Evolutionary conservation across 1,140 invertebrate species (phyloP), one percentile per base, ranked within the genome.

Genomic region (Lethrus apterus): DNA sequence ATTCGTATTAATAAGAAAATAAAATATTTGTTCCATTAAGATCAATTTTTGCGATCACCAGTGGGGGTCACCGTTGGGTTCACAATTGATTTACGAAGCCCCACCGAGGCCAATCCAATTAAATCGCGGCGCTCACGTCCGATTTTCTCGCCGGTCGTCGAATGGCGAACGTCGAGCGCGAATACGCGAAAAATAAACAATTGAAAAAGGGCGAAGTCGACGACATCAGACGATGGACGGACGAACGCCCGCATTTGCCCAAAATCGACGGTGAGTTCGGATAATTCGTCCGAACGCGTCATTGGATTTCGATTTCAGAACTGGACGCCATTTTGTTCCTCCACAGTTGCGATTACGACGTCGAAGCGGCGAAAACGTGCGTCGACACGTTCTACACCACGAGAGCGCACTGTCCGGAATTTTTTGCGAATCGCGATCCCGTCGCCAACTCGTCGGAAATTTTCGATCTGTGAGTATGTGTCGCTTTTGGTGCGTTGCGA

Each of bases 271-370:
- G 67, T 68, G 49, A 58, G 50, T 51, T 18, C 1, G 0, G 9
- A 11, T 17, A 36, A 17, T 36, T 36, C 5, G 23, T 26, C 5
- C n/a, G 23, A n/a, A 5, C 13, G 4, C 9, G 13, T 8, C 31
- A 5, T 33, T n/a, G 5, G 21, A 47, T 47, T 57, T 38, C 60
- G 29, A 58, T 75, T 64, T 50, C 64, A 68, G 77, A 81, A 59
- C 65, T 72, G 10, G 75, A 80, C 48, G 55, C 79, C 0, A 66
- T 76, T 23, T 54, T 79, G 23, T 80, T 79, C 54, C 68, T 79
- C 38, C 72, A 79, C 48, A 75, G 78, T 47, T 80, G 78, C 63
- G 70, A 75, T 42, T 75, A 71, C 48, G 70, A 72, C 32, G 63
- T 75, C 44, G 79, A 82, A 48, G 55, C 40, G 14, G 18, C 40